Evolutionary conservation across 1,140 invertebrate species (phyloP), one percentile per base, ranked within the genome.

Genomic region (Pantala flavescens): DNA sequence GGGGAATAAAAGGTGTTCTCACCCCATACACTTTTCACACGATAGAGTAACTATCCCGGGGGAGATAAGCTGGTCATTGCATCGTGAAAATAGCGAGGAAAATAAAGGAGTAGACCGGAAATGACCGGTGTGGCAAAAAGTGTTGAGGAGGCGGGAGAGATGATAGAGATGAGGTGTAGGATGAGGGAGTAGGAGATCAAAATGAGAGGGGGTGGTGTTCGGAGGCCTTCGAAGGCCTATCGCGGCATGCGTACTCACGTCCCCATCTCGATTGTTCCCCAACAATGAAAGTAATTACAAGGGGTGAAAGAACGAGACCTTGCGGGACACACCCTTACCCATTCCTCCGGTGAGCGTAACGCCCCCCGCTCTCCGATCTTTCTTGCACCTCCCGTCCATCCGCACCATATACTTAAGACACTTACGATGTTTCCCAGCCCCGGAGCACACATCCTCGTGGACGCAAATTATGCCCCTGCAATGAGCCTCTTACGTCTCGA

Each of bases 271-370:
- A 63, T 63, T 63, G 49, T 63, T 63, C 49, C n/a, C 12, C n/a
- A 63, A 63, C 49, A 63, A 63, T 63, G 49, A 63, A 63, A 63
- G 49, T 63, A 63, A 63, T 63, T 63, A 63, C 49, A 63, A 63
- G 5, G 49, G 12, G n/a, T 7, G 49, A 63, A 3, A 63, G 49
- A 21, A 14, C 16, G 49, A 21, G 49, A 21, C n/a, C 49, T 36
- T 16, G 49, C 12, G 49, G 49, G 49, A 63, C 49, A 63, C n/a
- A 63, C 49, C 49, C n/a, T 63, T 63, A 1, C 49, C 49, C 49
- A 1, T 19, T 14, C 49, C 49, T 63, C n/a, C 28, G 9, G 28
- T 36, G 9, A 36, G 28, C 28, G 2, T 2, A 36, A 36, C 28
- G 28, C 28, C 28, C 28, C n/a, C 49, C 49, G n/a, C 5, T 49